Base-by-base conservation (phyloP, 2,797 vertebrate species). In the Aotus griseimembra region DNA sequence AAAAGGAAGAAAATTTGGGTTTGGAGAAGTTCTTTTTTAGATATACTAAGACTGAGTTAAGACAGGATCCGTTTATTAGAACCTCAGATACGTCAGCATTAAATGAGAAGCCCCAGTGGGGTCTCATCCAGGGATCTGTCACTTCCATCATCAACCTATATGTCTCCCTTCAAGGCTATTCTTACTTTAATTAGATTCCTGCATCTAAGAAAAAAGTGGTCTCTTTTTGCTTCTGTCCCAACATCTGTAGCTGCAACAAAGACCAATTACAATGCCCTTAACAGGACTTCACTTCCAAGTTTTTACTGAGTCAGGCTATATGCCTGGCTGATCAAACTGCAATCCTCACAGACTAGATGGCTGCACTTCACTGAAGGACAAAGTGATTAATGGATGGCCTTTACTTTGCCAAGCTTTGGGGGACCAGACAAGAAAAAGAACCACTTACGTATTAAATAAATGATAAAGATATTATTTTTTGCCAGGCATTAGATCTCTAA, bases 401-500 rank as follows among this genome's bases (percentile, higher is more conserved):
- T 92, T 95, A 81, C 89, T 96, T 95, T 97, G 98, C 95, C 93
- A 97, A 96, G 70, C 73, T 93, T 96, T 92, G 77, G 44, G 44
- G 33, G 48, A 90, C 93, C 86, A 91, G 96, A 97, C 33, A 76
- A 94, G 93, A 97, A 91, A 97, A 96, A 94, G 61, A 96, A 86
- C 80, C 95, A 97, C 97, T 98, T 97, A 92, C 92, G 79, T 97
- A 98, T 97, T 98, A 98, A 98, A 98, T 98, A 98, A 98, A 97
- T 98, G 94, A 98, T 98, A 98, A 95, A 97, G 96, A 84, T 94
- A 97, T 92, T 92, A 76, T 97, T 95, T 97, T 96, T 97, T 93
- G 79, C 90, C 85, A 97, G 96, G 93, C 96, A 96, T 97, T 90
- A 97, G 95, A 87, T 97, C 95, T 57, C 82, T 88, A 97, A 98